Evolutionary conservation across 2,888 invertebrate genomes (phyloP).

Genomic region (Microplitis deprimator): DNA sequence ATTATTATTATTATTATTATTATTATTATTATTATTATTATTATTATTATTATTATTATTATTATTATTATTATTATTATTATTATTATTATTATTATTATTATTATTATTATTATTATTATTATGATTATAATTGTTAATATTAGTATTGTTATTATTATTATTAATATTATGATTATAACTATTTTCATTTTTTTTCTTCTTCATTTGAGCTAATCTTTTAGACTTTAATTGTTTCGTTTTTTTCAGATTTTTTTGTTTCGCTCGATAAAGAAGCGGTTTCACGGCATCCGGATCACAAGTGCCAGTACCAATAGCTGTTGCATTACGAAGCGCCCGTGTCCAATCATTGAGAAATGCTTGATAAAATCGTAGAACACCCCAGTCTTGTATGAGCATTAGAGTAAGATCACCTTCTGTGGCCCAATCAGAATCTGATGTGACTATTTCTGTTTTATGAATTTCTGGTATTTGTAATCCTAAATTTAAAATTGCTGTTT

Average conservation of each 20-base stretch:
- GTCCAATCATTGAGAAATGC: slow-evolving; percentile 77
- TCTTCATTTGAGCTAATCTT: slow-evolving; percentile 47
- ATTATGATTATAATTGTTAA: not conserved
- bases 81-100: not conserved
- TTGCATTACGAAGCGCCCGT: slow-evolving; percentile 71
- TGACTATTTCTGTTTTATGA: slow-evolving; percentile 63
- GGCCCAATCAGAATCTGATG: slow-evolving; percentile 70
- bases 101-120: not conserved
- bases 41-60: not conserved
- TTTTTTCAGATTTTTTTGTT: slow-evolving; percentile 45
- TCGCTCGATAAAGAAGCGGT: slow-evolving; percentile 56
- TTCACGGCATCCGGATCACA: slow-evolving; percentile 60
- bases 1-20: not conserved
- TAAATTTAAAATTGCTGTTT: slow-evolving; percentile 74
- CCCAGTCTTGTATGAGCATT: slow-evolving; percentile 76
- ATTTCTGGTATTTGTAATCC: slow-evolving; percentile 64
- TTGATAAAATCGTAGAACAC: slow-evolving; percentile 76
- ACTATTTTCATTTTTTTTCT: slow-evolving; percentile 43
- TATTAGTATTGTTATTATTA: not conserved
- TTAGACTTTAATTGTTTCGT: slow-evolving; percentile 42
- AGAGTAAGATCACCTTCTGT: slow-evolving; percentile 73
- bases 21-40: not conserved
- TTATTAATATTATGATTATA: not conserved
- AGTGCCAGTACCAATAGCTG: slow-evolving; percentile 62
- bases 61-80: not conserved